phyloP scores from a whole-genome alignment of 2,113 vertebrate genomes.

The Vulpes vulpes region DNA sequence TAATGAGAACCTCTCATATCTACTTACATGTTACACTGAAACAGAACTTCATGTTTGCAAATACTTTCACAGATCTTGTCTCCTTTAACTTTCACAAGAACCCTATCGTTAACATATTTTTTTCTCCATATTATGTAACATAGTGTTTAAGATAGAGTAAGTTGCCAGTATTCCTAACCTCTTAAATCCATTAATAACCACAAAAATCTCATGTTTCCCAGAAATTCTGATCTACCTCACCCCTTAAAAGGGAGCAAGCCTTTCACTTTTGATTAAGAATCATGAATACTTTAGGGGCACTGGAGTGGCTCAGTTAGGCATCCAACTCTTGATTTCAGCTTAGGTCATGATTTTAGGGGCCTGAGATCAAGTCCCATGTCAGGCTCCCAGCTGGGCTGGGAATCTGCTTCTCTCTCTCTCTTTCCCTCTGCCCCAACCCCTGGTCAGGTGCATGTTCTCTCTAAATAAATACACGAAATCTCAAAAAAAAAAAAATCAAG shows the following conservation, averaged over 20 bases:
- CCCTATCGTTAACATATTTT: not conserved
- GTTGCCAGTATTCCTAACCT: not conserved
- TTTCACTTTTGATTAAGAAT: slow-evolving; percentile 20
- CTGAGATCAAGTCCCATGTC: not conserved
- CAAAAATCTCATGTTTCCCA: not conserved
- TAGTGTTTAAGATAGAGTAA: not conserved
- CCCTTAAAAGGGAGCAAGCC: not conserved
- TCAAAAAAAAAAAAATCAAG: not conserved
- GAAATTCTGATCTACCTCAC: slow-evolving; percentile 16
- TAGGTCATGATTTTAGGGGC: not conserved
- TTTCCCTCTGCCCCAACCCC: not conserved
- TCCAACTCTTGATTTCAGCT: not conserved
- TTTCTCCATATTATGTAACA: not conserved
- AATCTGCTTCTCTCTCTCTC: not conserved
- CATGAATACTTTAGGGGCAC: not conserved
- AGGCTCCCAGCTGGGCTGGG: fast-evolving
- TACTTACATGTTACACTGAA: not conserved
- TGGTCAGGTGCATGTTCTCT: not conserved
- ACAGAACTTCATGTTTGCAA: not conserved
- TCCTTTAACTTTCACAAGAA: slow-evolving; percentile 9
- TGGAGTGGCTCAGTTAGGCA: not conserved
- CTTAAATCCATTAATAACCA: not conserved
- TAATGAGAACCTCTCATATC: not conserved
- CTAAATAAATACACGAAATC: not conserved
- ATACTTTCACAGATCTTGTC: not conserved